Conservation (phyloP, 2,113 vertebrate genomes). For the Trichomycterus rosablanca region DNA sequence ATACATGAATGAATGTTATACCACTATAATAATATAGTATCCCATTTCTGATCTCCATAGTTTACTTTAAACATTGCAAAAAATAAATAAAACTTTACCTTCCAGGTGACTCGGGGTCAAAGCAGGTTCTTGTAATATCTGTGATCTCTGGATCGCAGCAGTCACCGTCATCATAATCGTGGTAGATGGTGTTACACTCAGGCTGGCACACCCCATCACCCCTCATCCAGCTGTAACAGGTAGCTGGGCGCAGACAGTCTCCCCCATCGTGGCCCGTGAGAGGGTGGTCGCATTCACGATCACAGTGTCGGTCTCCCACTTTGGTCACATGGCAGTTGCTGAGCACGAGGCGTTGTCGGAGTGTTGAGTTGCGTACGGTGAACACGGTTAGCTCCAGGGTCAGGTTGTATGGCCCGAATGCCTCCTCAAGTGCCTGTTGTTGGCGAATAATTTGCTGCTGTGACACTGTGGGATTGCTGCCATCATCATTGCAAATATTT, state of each 20-base stretch:
- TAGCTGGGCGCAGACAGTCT: slow-evolving; percentile 77
- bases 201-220: slow-evolving; percentile 82
- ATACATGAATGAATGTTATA: too few species aligned
- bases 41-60: too few species aligned
- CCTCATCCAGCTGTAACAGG: slow-evolving; percentile 87
- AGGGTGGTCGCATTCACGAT: slow-evolving; percentile 87
- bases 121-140: slow-evolving; percentile 83
- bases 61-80: too few species aligned
- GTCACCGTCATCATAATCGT: slow-evolving; percentile 92
- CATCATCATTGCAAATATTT: slow-evolving; percentile 74
- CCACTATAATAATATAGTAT: too few species aligned
- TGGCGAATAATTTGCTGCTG: slow-evolving; percentile 77
- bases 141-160: slow-evolving; percentile 82
- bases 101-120: slow-evolving; percentile 85
- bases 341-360: slow-evolving; percentile 76
- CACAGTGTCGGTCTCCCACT: slow-evolving; percentile 89
- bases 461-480: slow-evolving; percentile 74
- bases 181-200: slow-evolving; percentile 90
- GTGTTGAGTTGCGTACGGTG: slow-evolving; percentile 75
- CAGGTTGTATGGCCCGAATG: slow-evolving; percentile 88
- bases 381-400: slow-evolving; percentile 78
- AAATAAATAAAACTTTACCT: slow-evolving; percentile 85
- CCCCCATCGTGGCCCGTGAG: slow-evolving; percentile 88
- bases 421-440: slow-evolving; percentile 72
- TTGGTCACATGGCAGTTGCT: slow-evolving; percentile 88